These are phyloP conservation scores for Chymomyza amoena DNA, from an alignment of 2,888 invertebrate species.

Conservation along the genomic window DNA sequence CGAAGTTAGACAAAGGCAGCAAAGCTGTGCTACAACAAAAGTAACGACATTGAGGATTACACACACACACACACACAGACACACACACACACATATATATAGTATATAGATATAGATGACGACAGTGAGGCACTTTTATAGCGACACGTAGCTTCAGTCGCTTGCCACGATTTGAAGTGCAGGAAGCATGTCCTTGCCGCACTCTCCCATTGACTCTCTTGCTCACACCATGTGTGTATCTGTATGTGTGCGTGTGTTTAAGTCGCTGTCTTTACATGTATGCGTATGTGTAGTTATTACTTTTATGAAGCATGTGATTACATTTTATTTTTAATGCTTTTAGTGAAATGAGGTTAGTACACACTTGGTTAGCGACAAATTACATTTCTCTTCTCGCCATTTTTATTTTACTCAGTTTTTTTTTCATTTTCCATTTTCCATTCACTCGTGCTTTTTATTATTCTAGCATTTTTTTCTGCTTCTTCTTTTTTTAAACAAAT, in stretches of 20 bases:
- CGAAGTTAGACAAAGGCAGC: constrained; percentile 47
- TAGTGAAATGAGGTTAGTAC: constrained; percentile 73
- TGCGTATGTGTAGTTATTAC: constrained; percentile 66
- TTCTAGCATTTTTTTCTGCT: neutral
- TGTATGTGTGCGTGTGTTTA: constrained; percentile 12
- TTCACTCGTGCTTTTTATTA: neutral
- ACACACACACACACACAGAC: constrained; percentile 3
- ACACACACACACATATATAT: constrained; percentile 2
- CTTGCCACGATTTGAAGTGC: constrained; percentile 55
- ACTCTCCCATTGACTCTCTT: neutral
- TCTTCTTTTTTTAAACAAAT: neutral
- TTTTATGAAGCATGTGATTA: constrained; percentile 74
- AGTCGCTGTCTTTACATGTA: constrained; percentile 21
- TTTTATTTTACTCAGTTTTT: neutral
- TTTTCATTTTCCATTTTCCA: constrained; percentile 27
- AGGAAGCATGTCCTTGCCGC: constrained; percentile 47
- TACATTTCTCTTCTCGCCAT: constrained; percentile 43
- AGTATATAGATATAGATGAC: neutral
- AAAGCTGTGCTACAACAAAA: constrained; percentile 10
- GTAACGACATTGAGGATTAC: constrained; percentile 32
- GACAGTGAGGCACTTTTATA: constrained; percentile 50
- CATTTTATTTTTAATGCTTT: constrained; percentile 73
- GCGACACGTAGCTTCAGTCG: constrained; percentile 60
- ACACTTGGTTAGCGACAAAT: constrained; percentile 74
- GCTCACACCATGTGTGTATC: constrained; percentile 1